A percentile compares a stretch with the other conserved stretches of the same genome.
These are phyloP conservation scores for Lynx canadensis DNA, from an alignment of 2,113 vertebrate species.

Conservation along the genomic window DNA sequence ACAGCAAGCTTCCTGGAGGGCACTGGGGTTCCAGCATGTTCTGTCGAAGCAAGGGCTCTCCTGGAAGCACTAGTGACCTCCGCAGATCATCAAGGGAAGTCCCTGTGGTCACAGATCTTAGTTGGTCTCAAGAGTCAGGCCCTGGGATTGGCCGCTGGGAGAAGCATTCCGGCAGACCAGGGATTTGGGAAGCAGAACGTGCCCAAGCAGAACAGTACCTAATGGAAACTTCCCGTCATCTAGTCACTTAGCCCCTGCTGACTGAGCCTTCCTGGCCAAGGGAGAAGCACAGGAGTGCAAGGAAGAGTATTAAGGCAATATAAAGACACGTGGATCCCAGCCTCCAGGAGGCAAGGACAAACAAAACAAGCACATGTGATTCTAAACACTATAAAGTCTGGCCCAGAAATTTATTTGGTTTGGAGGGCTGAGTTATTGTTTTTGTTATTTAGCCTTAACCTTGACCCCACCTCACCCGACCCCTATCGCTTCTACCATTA, in stretches of 20 bases:
- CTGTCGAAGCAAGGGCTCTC: background rate
- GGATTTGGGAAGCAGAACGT: background rate
- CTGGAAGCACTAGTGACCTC: background rate
- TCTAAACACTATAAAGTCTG: background rate
- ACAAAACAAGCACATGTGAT: background rate
- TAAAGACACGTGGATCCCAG: background rate
- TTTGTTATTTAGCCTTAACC: slow-evolving; percentile 2
- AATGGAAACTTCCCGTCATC: background rate
- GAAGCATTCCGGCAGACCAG: background rate
- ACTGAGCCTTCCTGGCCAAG: background rate
- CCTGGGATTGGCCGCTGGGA: background rate
- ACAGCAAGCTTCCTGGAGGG: background rate
- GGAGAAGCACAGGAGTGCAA: rapidly evolving
- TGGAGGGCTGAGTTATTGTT: background rate
- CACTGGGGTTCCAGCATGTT: background rate
- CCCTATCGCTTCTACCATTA: background rate
- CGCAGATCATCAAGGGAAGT: background rate
- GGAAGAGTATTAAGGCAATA: background rate
- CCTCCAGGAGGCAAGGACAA: background rate
- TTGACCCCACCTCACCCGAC: background rate
- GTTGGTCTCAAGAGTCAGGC: background rate
- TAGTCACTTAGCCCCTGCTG: background rate
- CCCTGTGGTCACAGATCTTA: background rate
- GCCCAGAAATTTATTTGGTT: background rate
- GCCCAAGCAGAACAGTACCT: background rate